phyloP scores from a whole-genome alignment of 2,888 invertebrate genomes.

The Brachylomia viminalis region DNA sequence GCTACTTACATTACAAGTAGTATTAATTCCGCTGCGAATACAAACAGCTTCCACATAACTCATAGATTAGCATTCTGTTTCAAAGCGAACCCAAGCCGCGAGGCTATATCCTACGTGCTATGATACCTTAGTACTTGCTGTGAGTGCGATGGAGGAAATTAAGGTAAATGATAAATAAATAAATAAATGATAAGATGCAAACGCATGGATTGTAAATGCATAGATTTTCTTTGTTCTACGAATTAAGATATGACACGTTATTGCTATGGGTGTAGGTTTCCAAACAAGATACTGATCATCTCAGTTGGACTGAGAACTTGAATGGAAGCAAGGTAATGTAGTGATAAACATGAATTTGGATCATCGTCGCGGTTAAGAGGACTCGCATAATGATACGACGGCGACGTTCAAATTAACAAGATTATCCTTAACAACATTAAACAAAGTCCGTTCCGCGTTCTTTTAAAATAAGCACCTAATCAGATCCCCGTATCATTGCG shows the following conservation, averaged over 20 bases:
- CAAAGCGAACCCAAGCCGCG: conserved; percentile 25
- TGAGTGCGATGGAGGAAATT: background rate
- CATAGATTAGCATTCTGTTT: conserved; percentile 32
- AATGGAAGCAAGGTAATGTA: background rate
- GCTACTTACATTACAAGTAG: background rate
- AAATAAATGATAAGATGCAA: too few species aligned
- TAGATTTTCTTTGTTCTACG: background rate
- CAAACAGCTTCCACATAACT: conserved; percentile 9
- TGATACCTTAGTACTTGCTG: background rate
- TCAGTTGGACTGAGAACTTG: background rate
- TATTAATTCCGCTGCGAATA: background rate
- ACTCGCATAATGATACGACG: background rate
- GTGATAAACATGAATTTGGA: background rate
- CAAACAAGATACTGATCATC: background rate
- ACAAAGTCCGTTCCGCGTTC: conserved; percentile 41
- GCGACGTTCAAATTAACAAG: conserved; percentile 40
- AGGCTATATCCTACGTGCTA: background rate
- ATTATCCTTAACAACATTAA: conserved; percentile 42
- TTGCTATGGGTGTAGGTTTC: too few species aligned
- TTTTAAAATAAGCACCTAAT: conserved; percentile 47
- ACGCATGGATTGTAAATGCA: background rate
- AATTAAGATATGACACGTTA: too few species aligned
- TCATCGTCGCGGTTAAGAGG: background rate
- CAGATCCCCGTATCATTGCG: conserved; percentile 31
- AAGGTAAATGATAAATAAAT: too few species aligned